Base-by-base conservation (phyloP, 2,888 invertebrate species). In the Stenurella melanura region DNA sequence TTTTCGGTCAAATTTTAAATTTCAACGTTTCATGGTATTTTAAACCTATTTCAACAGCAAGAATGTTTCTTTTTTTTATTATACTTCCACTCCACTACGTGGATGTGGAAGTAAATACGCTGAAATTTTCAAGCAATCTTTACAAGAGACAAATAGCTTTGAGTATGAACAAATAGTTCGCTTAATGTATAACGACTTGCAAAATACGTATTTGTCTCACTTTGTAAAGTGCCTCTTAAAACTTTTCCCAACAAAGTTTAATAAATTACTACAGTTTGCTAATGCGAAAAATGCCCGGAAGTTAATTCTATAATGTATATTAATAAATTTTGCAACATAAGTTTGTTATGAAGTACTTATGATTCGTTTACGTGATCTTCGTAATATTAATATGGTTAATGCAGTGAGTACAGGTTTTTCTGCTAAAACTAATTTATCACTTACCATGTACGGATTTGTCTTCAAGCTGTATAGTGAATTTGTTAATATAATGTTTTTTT, bases 251-350 rank as follows among this genome's bases (percentile, higher is more conserved):
- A 54, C 72, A 63, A 72, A 72, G 72, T 72, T 72, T 63, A 58
- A 63, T 72, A 56, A 72, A 50, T 63, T 63, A 72, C 54, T 72
- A 63, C 38, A 72, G 54, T 72, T 61, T 30, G 72, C 50, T 63
- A 72, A 72, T 72, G 61, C 72, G 72, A 72, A 72, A 72, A 72
- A 72, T 72, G 50, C 30, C 72, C 34, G 30, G 63, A 72, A 63
- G 72, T 63, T 72, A 63, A 72, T 54, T 54, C 58, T 54, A 56
- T 72, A 63, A 72, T 63, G 54, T 61, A 63, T 63, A n/a, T 30
- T 54, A 70, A 72, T 72, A 72, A 60, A 72, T 30, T 63, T 63
- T 54, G 58, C 61, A 63, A 18, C 63, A n/a, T n/a, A 63, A 60
- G 63, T 72, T 63, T 34, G 42, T 64, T 63, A 63, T 61, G 50